phyloP scores from a whole-genome alignment of 2,888 invertebrate genomes.

The Melieria picta region DNA sequence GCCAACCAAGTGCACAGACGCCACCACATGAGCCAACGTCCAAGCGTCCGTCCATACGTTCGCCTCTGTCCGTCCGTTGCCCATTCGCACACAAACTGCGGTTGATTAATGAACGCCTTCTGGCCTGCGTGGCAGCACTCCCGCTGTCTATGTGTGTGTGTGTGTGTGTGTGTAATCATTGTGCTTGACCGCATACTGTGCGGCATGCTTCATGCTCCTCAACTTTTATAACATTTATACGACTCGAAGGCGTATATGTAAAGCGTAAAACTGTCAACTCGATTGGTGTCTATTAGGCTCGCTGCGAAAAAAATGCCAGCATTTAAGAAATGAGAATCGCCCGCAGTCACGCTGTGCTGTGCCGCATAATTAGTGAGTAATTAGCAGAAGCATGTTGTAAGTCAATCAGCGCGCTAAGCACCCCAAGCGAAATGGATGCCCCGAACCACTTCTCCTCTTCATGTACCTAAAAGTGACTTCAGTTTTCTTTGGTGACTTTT shows the following conservation, averaged over 20 bases:
- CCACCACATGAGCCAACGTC: no score
- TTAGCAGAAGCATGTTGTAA: conserved; percentile 45
- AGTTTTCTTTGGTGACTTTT: no score
- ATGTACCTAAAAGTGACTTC: no score
- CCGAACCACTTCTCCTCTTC: no score
- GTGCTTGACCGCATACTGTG: not conserved
- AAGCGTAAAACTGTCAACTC: conserved; percentile 32
- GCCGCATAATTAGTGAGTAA: conserved; percentile 44
- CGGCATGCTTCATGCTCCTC: not conserved
- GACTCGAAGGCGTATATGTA: conserved; percentile 30
- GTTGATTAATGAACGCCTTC: conserved; percentile 14
- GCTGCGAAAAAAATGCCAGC: no score
- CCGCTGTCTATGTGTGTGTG: no score
- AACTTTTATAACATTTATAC: conserved; percentile 9
- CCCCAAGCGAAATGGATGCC: no score
- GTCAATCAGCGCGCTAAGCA: conserved; percentile 37
- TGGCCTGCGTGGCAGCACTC: not conserved
- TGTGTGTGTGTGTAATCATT: not conserved
- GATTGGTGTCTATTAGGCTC: not conserved
- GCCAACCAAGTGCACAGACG: no score
- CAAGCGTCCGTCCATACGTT: no score
- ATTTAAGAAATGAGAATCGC: no score
- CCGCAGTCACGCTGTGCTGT: no score
- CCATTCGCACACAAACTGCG: not conserved
- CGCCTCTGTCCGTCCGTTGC: no score